Conservation (phyloP, 1,140 invertebrate species). For the Pogonus chalceus region DNA sequence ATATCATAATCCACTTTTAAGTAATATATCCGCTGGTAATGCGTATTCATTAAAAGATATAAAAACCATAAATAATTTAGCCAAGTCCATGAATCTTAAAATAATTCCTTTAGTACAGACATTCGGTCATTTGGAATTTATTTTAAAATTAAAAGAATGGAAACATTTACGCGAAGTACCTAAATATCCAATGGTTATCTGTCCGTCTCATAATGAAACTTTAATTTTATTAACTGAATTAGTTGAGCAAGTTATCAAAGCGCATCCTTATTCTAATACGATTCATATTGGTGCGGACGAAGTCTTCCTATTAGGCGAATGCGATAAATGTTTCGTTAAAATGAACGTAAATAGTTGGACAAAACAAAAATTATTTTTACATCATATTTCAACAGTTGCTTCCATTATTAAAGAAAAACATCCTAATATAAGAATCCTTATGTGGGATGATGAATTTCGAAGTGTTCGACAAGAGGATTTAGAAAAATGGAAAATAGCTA, state of each 20-base stretch:
- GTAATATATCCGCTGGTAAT: conserved; percentile 55
- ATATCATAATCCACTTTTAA: conserved; percentile 52
- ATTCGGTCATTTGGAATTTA: conserved; percentile 86
- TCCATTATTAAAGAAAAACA: conserved; percentile 51
- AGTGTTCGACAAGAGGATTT: conserved; percentile 56
- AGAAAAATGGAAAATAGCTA: conserved; percentile 57
- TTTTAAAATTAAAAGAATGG: conserved; percentile 68
- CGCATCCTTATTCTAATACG: conserved; percentile 27
- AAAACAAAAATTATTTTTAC: conserved; percentile 53
- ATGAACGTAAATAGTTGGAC: conserved; percentile 32
- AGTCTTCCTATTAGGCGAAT: conserved; percentile 75
- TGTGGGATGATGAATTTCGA: conserved; percentile 94
- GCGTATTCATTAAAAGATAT: conserved; percentile 64
- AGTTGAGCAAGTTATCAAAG: conserved; percentile 64
- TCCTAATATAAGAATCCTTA: conserved; percentile 53
- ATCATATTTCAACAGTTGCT: conserved; percentile 55
- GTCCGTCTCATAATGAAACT: conserved; percentile 62
- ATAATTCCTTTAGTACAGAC: conserved; percentile 88
- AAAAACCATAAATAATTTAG: conserved; percentile 44
- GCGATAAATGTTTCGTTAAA: conserved; percentile 51
- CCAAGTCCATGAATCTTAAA: conserved; percentile 52
- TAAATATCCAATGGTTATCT: conserved; percentile 65
- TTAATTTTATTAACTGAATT: conserved; percentile 58
- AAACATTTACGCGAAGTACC: conserved; percentile 62
- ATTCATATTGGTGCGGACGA: conserved; percentile 76